Evolutionary conservation across 2,113 vertebrate species (phyloP).

Genomic region (Ia io): DNA sequence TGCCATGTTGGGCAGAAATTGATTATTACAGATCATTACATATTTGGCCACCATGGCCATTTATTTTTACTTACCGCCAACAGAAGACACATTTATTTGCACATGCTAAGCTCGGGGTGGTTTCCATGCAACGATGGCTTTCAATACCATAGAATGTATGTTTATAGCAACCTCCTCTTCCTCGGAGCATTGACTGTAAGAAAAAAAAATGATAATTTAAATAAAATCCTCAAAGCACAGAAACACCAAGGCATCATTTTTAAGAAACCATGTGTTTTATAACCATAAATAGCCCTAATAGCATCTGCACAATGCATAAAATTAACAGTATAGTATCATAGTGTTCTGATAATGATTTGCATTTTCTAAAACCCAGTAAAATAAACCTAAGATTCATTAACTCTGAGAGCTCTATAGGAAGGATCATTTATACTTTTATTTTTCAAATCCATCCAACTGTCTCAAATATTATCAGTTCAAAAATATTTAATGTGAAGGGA

Average conservation of each 20-base stretch:
- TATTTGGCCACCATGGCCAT: background rate
- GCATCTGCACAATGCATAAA: background rate
- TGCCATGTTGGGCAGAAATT: background rate
- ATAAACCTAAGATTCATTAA: conserved; percentile 34
- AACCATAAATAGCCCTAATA: background rate
- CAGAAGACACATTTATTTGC: conserved; percentile 98
- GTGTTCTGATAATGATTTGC: background rate
- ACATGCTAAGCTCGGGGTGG: conserved; percentile 94
- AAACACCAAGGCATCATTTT: background rate
- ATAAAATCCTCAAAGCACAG: background rate
- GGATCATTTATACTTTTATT: background rate
- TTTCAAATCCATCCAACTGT: background rate
- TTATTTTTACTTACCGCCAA: conserved; percentile 88
- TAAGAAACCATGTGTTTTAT: background rate
- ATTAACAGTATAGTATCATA: background rate
- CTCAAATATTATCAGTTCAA: background rate
- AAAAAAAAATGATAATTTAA: background rate
- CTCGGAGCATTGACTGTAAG: conserved; percentile 92
- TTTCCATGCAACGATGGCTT: conserved; percentile 98
- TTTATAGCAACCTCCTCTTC: conserved; percentile 97
- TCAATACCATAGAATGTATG: conserved; percentile 97
- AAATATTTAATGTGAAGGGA: background rate
- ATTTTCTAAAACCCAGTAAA: conserved; percentile 21
- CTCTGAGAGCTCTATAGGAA: background rate
- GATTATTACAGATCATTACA: background rate